These are phyloP conservation scores for Pseudoatta argentina DNA, from an alignment of 1,140 invertebrate genomes.

Conservation along the genomic window DNA sequence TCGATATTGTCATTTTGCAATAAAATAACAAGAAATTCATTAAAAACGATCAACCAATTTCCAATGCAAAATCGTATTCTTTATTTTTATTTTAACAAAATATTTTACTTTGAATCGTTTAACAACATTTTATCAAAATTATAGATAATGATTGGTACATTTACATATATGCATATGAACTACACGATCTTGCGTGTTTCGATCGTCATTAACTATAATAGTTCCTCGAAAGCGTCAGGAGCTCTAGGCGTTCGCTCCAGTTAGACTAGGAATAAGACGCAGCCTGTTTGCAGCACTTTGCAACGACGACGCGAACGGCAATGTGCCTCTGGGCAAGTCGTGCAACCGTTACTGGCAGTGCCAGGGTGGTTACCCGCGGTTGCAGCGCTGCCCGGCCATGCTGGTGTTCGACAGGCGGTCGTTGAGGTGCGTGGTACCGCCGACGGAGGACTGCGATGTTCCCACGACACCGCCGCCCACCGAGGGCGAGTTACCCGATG, in stretches of 20 bases:
- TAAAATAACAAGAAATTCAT: neutral
- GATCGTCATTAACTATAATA: neutral
- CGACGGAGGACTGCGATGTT: constrained; percentile 94
- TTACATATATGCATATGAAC: neutral
- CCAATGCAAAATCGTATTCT: neutral
- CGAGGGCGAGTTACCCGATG: constrained; percentile 81
- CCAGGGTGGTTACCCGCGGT: constrained; percentile 95
- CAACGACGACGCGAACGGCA: constrained; percentile 95
- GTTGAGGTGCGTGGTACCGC: constrained; percentile 94
- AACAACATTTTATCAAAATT: constrained; percentile 2
- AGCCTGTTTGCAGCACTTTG: constrained; percentile 90
- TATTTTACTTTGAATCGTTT: neutral
- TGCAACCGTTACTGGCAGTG: constrained; percentile 98
- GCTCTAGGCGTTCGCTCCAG: neutral
- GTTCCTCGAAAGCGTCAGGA: neutral
- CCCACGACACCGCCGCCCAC: constrained; percentile 90
- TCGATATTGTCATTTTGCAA: neutral
- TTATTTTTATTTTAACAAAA: neutral
- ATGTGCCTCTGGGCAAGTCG: constrained; percentile 93
- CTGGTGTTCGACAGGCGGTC: constrained; percentile 95
- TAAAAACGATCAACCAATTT: neutral
- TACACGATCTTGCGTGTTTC: neutral
- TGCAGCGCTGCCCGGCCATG: constrained; percentile 96
- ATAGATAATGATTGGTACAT: neutral
- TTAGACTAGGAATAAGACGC: constrained; percentile 5